These are phyloP conservation scores for Zaprionus nigranus DNA, from an alignment of 1,140 invertebrate genomes.

Conservation along the genomic window DNA sequence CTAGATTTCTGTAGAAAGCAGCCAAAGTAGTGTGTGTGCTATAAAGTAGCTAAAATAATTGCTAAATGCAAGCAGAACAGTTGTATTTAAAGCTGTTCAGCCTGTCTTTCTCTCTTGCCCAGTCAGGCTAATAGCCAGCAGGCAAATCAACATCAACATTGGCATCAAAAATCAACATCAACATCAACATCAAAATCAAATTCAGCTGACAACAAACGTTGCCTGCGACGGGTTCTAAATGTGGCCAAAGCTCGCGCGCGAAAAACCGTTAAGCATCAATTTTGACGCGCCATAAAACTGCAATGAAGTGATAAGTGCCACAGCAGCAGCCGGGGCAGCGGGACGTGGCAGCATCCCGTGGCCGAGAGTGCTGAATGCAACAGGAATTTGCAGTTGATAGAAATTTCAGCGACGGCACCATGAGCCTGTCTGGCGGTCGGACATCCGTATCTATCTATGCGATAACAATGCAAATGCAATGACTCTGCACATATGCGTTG, in stretches of 20 bases:
- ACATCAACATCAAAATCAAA: conserved; percentile 68
- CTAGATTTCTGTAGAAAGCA: not conserved
- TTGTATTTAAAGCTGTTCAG: conserved; percentile 34
- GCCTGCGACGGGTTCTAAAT: conserved; percentile 64
- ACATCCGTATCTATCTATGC: conserved; percentile 73
- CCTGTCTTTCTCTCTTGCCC: not conserved
- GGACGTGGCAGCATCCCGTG: conserved; percentile 15
- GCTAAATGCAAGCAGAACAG: not conserved
- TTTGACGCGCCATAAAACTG: conserved; percentile 83
- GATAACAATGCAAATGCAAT: conserved; percentile 81
- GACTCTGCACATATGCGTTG: conserved; percentile 41
- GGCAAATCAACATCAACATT: conserved; percentile 55
- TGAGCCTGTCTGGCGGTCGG: conserved; percentile 50
- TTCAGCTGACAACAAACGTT: conserved; percentile 44
- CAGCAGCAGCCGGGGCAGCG: conserved; percentile 38
- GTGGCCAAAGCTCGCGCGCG: conserved; percentile 66
- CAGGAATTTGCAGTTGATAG: conserved; percentile 76
- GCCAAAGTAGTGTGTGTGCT: not conserved
- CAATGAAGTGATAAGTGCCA: conserved; percentile 82
- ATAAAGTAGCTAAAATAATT: not conserved
- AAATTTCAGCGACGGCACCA: conserved; percentile 52
- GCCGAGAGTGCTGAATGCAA: conserved; percentile 34
- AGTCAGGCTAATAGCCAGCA: conserved; percentile 11
- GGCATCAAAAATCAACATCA: conserved; percentile 29
- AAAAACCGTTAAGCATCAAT: conserved; percentile 83